A percentile compares a stretch with the other conserved stretches of the same genome.
Conservation (phyloP, 1,140 invertebrate genomes). For the Tetragnatha versicolor region DNA sequence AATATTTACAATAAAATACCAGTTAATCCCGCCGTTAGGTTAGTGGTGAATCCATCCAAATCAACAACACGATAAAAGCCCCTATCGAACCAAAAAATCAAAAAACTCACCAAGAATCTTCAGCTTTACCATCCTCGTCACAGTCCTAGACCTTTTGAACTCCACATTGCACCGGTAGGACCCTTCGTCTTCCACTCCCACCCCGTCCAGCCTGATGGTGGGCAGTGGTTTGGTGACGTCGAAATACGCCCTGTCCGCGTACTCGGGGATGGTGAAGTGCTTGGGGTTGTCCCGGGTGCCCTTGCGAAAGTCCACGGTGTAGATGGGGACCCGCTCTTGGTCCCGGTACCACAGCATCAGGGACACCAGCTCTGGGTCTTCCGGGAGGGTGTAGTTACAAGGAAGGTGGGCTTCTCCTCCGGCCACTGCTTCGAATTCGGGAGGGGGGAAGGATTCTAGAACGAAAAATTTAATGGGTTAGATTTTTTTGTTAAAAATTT, state of each 20-base stretch:
- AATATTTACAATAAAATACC: too few relatives aligned
- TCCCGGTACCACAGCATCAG: constrained; percentile 88
- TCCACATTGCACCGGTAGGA: constrained; percentile 89
- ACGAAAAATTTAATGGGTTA: too few relatives aligned
- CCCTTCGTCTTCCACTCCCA: constrained; percentile 82
- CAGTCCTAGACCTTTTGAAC: constrained; percentile 86
- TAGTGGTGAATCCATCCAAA: too few relatives aligned
- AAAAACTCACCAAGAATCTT: constrained; percentile 57
- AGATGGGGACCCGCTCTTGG: constrained; percentile 57
- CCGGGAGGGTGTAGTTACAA: constrained; percentile 78
- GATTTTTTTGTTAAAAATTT: too few relatives aligned
- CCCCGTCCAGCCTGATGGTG: constrained; percentile 77
- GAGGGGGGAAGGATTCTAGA: constrained; percentile 7
- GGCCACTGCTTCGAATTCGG: constrained; percentile 70
- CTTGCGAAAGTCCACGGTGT: constrained; percentile 59
- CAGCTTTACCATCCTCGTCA: constrained; percentile 54
- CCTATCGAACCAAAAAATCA: too few relatives aligned
- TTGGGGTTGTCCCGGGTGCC: constrained; percentile 53
- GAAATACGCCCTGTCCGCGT: constrained; percentile 56
- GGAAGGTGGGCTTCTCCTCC: constrained; percentile 79
- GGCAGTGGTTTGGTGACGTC: constrained; percentile 67
- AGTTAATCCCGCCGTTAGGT: too few relatives aligned
- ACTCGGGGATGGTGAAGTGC: constrained; percentile 51
- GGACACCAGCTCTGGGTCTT: constrained; percentile 74
- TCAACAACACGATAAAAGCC: too few relatives aligned